Conservation (phyloP, 2,888 invertebrate species). For the Chloroclysta siterata region DNA sequence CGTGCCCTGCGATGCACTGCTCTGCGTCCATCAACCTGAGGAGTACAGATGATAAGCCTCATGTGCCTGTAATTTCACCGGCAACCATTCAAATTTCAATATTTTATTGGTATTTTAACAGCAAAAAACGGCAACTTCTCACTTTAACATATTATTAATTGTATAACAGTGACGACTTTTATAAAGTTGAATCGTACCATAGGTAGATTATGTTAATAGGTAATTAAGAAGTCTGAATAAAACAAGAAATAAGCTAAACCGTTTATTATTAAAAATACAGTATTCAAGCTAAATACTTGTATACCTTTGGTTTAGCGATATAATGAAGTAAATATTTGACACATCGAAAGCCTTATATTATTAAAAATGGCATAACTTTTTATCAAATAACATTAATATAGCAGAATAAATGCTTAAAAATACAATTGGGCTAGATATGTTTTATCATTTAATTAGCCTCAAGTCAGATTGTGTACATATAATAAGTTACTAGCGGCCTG, state of each 20-base stretch:
- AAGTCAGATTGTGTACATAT: too few relatives aligned
- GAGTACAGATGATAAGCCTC: too few relatives aligned
- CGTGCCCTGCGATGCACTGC: too few relatives aligned
- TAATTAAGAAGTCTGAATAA: background rate
- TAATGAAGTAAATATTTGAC: background rate
- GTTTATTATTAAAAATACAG: constrained; percentile 25
- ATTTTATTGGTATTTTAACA: too few relatives aligned
- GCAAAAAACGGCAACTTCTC: too few relatives aligned
- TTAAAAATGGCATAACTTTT: background rate
- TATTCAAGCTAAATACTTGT: constrained; percentile 34
- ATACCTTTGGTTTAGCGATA: background rate
- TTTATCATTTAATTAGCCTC: too few relatives aligned
- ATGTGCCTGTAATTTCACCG: too few relatives aligned
- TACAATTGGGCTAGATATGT: background rate
- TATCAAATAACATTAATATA: background rate
- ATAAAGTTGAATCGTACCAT: background rate
- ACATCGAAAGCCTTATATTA: constrained; percentile 5
- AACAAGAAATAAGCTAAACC: constrained; percentile 4
- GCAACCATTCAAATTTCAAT: too few relatives aligned
- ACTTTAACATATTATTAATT: too few relatives aligned
- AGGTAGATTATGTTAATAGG: background rate
- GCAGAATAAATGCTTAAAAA: constrained; percentile 6
- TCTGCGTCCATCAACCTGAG: too few relatives aligned
- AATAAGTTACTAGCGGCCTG: too few relatives aligned
- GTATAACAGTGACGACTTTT: background rate